Conservation (phyloP, 2,113 vertebrate genomes). For the Tiliqua scincoides region DNA sequence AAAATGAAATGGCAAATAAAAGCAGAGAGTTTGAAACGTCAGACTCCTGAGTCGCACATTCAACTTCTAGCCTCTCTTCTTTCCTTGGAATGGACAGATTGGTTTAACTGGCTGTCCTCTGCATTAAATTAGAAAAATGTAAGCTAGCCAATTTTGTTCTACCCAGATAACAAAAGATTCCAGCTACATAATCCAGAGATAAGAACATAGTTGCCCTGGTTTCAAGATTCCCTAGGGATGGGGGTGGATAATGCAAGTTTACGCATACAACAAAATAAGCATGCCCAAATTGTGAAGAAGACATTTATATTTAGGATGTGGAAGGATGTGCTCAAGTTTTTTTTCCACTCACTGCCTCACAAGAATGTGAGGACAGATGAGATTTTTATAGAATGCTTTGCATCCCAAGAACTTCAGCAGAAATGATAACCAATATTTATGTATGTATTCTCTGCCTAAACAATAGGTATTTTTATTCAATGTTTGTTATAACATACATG, state of each 20-base stretch:
- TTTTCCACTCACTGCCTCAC: not conserved
- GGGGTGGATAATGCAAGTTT: not conserved
- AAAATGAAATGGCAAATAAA: not conserved
- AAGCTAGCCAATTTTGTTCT: not conserved
- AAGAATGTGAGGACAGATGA: not conserved
- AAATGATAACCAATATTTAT: not conserved
- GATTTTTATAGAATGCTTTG: not conserved
- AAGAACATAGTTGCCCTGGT: not conserved
- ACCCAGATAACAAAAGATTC: not conserved
- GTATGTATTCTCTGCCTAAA: not conserved
- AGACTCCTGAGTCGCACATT: not conserved
- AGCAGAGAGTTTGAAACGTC: not conserved
- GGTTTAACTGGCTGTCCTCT: not conserved
- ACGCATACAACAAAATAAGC: not conserved
- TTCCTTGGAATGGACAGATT: not conserved
- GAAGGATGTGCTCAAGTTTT: not conserved
- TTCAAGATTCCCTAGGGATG: not conserved
- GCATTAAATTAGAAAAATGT: not conserved
- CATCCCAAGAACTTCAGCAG: not conserved
- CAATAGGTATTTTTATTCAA: not conserved
- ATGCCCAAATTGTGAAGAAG: not conserved
- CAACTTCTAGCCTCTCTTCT: not conserved
- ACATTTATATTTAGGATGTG: not conserved
- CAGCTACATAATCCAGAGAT: no score
- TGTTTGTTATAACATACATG: not conserved